Base-by-base conservation (phyloP, 2,888 invertebrate species). In the Synanthedon myopaeformis region DNA sequence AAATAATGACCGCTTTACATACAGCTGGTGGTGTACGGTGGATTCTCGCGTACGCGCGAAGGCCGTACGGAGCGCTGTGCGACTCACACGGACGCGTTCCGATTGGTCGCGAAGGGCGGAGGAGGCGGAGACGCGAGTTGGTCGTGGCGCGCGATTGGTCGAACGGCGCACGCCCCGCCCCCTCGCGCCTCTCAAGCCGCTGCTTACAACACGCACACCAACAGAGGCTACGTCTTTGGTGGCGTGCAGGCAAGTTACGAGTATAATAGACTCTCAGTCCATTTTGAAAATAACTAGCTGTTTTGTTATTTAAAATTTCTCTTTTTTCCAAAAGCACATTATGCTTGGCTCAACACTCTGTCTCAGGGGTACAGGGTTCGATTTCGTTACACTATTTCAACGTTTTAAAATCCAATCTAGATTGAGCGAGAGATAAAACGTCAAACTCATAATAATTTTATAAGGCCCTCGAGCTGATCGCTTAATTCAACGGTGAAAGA, bases 211-310 rank as follows among this genome's bases (percentile, higher is more conserved):
- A 84, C 90, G 48, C 87, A 91, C 17, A 91, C 90, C 61, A 90
- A 90, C 56, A 88, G 90, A 53, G 94, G 93, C 0, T 94, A 94
- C 65, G 90, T 94, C 56, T 98, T 96, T 74, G 97, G 97, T 0
- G 97, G 97, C 1, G 94, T 97, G 14, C 82, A 83, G 74, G 88
- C 88, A 17, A 78, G 84, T 73, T 12, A n/a, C n/a, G n/a, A n/a
- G n/a, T n/a, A 12, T 28, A 28, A 5, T 6, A 28, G 28, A 28
- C 6, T 23, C 23, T 23, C 23, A 23, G 23, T 23, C 1, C 19
- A 23, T 4, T 23, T 4, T 4, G 4, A 23, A 23, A 23, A 5
- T 23, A 23, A 23, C 23, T 23, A 4, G 4, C 4, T 23, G 5
- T 5, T 23, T 5, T 23, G 5, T 1, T 23, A 23, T 23, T 23